Evolutionary conservation across 2,113 vertebrate species (phyloP).

Genomic region (Callospermophilus lateralis): DNA sequence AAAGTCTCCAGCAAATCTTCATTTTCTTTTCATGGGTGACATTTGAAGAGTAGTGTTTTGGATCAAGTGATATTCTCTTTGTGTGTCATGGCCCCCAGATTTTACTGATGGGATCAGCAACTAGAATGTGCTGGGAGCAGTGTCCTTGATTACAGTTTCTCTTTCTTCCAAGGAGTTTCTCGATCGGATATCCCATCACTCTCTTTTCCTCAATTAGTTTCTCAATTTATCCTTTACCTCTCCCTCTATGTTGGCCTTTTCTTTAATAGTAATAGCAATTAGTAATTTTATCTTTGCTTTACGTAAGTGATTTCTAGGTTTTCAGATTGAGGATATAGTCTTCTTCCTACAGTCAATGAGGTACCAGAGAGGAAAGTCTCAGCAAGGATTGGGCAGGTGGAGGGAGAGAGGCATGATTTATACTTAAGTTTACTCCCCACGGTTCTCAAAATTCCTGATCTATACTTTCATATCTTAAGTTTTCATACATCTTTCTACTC

Average conservation of each 20-base stretch:
- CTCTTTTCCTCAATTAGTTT: not conserved
- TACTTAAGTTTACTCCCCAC: not conserved
- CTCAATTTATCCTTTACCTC: not conserved
- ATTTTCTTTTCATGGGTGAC: not conserved
- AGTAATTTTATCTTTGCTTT: not conserved
- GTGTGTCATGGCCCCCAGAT: not conserved
- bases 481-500: not conserved
- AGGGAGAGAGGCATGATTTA: not conserved
- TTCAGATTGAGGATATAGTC: not conserved
- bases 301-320: not conserved
- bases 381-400: not conserved
- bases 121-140: not conserved
- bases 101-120: not conserved
- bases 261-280: not conserved
- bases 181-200: not conserved
- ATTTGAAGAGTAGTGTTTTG: not conserved
- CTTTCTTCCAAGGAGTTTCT: not conserved
- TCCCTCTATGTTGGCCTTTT: not conserved
- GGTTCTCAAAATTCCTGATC: not conserved
- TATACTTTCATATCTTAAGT: not conserved
- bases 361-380: not conserved
- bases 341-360: no score
- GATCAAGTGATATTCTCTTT: not conserved
- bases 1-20: not conserved
- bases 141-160: not conserved